Conservation (phyloP, 2,113 vertebrate species). For the Alces alces region DNA sequence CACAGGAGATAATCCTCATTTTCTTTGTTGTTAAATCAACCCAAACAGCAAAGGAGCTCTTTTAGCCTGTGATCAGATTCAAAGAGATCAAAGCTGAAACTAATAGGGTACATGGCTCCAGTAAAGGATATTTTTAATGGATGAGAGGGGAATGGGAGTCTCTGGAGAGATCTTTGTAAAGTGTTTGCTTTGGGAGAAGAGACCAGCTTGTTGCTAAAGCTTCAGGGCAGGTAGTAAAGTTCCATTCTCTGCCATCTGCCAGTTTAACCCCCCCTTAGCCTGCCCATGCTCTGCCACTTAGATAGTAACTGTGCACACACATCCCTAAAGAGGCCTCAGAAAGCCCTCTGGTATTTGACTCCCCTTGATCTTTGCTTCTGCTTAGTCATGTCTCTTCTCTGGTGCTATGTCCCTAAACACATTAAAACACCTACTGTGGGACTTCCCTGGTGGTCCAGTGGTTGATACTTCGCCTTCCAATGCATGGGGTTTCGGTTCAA, state of each 20-base stretch:
- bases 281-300: neutral
- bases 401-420: neutral
- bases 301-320: neutral
- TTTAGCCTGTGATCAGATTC: constrained; percentile 63
- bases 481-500: neutral
- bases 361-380: neutral
- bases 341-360: neutral
- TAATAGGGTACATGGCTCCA: neutral
- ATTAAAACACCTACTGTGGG: neutral
- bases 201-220: neutral
- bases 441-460: neutral
- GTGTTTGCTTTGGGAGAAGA: neutral
- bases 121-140: constrained; percentile 4
- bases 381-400: neutral
- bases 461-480: neutral
- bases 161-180: neutral
- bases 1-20: constrained; percentile 42
- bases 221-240: neutral
- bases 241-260: neutral
- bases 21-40: constrained; percentile 49
- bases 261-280: neutral
- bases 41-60: constrained; percentile 44
- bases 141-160: neutral
- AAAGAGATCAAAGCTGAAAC: constrained; percentile 57
- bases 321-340: accelerated